Conservation (phyloP, 1,140 invertebrate species). For the Saccostrea cuccullata region DNA sequence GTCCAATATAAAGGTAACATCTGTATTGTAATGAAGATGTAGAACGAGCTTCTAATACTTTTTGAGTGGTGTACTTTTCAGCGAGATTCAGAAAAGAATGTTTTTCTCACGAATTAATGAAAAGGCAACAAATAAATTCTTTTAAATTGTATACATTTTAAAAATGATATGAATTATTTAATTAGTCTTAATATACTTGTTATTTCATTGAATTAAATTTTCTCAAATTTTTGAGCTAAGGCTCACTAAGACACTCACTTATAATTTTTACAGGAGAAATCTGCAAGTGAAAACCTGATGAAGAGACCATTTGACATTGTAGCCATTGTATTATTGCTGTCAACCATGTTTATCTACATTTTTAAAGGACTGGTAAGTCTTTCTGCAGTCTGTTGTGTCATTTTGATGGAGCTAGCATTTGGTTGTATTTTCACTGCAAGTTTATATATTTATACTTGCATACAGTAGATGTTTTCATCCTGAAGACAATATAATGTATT, state of each 20-base stretch:
- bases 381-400: neutral
- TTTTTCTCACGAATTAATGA: too few species aligned
- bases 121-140: too few species aligned
- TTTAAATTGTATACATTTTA: too few species aligned
- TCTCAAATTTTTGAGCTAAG: too few species aligned
- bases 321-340: neutral
- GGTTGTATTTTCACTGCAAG: too few species aligned
- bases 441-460: too few species aligned
- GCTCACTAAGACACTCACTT: too few species aligned
- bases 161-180: too few species aligned
- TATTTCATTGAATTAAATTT: too few species aligned
- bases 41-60: neutral
- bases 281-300: neutral
- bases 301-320: slow-evolving; percentile 3
- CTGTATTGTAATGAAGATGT: neutral
- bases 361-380: slow-evolving; percentile 29
- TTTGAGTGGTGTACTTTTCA: too few species aligned
- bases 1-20: neutral
- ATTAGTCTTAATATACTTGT: too few species aligned
- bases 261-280: neutral
- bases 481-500: neutral
- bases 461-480: neutral
- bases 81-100: too few species aligned
- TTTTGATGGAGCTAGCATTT: neutral
- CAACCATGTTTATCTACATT: slow-evolving; percentile 17